Base-by-base conservation (phyloP, 1,140 invertebrate genomes). In the Alviniconcha marisindica region DNA sequence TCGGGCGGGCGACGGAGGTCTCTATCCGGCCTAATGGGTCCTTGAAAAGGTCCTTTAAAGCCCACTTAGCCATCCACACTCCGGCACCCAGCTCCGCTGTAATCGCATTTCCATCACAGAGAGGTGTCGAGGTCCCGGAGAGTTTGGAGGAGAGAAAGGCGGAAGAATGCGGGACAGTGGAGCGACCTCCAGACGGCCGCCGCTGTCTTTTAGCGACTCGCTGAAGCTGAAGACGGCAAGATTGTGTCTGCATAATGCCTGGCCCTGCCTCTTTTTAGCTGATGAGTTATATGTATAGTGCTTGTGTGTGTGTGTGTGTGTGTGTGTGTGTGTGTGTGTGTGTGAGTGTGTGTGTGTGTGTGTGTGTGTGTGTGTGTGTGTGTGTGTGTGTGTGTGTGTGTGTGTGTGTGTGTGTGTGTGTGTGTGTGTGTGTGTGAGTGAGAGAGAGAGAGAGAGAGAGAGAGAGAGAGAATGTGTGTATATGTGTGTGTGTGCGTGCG, bases 241-340 rank as follows among this genome's bases (percentile, higher is more conserved):
- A 71, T 71, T 71, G 69, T 71, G 69, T 71, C 69, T 71, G 69
- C 69, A 71, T 71, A 71, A 71, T 71, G 69, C 69, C 15, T 24
- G 36, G 69, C 33, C 7, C 40, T 24, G 36, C 33, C 33, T 5
- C 40, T 36, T 71, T 40, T 71, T 40, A 71, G 69, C 69, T 71
- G 69, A 71, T 71, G 69, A 71, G 31, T 71, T 71, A 42, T 48
- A 44, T 60, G n/a, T 15, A 24, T 60, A n/a, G 10, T 60, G 56
- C n/a, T 4, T 5, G 56, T 60, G 56, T 60, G 56, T 60, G 56
- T 60, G 56, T 60, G 56, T 60, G 56, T 60, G 56, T 60, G 56
- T 60, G 56, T 60, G 56, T 60, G n/a, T 60, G 56, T 60, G 56
- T 60, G 56, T 60, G 56, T 60, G 56, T 60, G 56, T 60, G 56